Percentiles rank a stretch among this genome's conserved stretches.
Conservation (phyloP, 92 coral and sea anemone genomes). For the Heteractis magnifica region DNA sequence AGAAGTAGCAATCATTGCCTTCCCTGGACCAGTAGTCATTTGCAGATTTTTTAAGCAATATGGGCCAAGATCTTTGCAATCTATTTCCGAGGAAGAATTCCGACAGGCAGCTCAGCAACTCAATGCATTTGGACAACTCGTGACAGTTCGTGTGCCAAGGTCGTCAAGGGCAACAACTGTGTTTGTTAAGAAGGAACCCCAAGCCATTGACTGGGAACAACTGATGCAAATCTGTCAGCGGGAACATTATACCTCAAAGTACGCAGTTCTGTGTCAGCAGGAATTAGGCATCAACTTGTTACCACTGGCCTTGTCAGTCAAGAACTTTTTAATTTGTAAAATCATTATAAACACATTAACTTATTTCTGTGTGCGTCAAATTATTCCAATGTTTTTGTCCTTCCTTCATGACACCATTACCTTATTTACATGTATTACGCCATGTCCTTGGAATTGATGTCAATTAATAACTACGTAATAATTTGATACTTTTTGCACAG, state of each 20-base stretch:
- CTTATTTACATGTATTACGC: no score
- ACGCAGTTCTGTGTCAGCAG: neutral
- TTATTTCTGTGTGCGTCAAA: no score
- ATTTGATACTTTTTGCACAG: no score
- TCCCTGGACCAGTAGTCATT: conserved; percentile 10
- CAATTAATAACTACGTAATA: no score
- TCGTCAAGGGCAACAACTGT: no score
- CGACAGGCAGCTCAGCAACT: neutral
- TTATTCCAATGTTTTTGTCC: no score
- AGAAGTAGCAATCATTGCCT: neutral
- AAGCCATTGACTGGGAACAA: conserved; percentile 12
- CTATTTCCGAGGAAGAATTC: no score
- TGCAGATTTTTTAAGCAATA: conserved; percentile 8
- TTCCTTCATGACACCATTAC: no score
- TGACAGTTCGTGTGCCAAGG: conserved; percentile 14
- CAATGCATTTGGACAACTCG: neutral
- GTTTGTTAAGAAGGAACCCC: conserved; percentile 2
- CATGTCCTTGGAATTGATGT: no score
- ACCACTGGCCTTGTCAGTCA: neutral
- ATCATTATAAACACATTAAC: no score
- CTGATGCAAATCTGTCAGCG: neutral
- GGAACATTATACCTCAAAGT: neutral
- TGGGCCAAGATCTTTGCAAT: conserved; percentile 3
- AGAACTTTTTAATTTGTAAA: no score
- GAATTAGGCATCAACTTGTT: neutral